Evolutionary conservation across 2,888 invertebrate species (phyloP), one percentile per base, ranked within the genome.

Genomic region (Strigamia maritima): DNA sequence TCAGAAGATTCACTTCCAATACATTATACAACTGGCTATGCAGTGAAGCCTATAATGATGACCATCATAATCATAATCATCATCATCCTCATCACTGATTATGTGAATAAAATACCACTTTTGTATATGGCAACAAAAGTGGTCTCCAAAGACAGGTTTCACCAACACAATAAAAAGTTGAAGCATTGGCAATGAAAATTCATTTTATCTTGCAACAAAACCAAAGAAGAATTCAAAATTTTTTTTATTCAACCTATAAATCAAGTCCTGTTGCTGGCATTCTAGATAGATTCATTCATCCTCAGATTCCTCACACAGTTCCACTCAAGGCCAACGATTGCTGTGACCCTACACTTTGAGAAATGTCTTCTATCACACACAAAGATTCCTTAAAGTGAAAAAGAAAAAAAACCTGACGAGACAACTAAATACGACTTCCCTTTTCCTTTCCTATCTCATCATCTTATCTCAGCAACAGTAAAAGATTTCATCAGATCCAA

Each of bases 401-500:
- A 26, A 28, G 14, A 70, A 70, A 70, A 26, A 70, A 6, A 70
- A 70, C 70, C 70, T 70, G 26, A 70, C 26, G 24, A 70, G 70
- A 70, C 70, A 70, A 70, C 70, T 28, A 70, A 70, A 70, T 70
- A 49, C 16, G n/a, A 49, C 49, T 28, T 28, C 70, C 70, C 70
- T 26, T 28, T 70, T 70, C 35, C 35, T 28, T 70, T 26, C 70
- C 70, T 70, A 26, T 70, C 70, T 24, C 70, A 70, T 70, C 70
- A 70, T 24, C 70, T 28, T 70, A 70, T 70, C 70, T 70, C 70
- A 70, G 70, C 10, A 70, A 26, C 70, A 70, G 70, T 70, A 70
- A 70, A 70, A 70, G 70, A 70, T 70, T 70, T 70, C 70, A 70
- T 70, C 70, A 70, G 26, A 70, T 70, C 70, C 70, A 26, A 28